phyloP scores from a whole-genome alignment of 2,888 invertebrate genomes.

The Syritta pipiens region DNA sequence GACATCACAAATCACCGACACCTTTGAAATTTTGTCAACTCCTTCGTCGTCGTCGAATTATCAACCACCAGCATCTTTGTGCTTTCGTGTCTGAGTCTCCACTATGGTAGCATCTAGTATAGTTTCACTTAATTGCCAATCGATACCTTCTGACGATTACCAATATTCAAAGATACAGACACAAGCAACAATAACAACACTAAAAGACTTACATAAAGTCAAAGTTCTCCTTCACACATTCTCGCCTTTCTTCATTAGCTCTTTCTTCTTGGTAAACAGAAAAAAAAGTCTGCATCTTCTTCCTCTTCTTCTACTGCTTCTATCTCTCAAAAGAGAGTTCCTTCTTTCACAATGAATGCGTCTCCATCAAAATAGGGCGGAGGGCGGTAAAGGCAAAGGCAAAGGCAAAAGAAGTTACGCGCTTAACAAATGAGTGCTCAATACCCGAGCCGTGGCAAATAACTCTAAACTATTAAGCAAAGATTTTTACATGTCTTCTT shows the following conservation, averaged over 20 bases:
- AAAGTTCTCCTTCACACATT: conserved; percentile 63
- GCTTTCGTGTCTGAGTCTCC: conserved; percentile 41
- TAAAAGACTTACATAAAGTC: conserved; percentile 51
- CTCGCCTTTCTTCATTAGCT: conserved; percentile 37
- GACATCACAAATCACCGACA: background rate
- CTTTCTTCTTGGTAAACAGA: conserved; percentile 18
- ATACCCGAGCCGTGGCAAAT: conserved; percentile 23
- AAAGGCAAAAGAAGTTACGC: conserved; percentile 13
- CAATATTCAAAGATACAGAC: conserved; percentile 24
- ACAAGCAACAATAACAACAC: conserved; percentile 25
- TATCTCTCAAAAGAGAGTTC: conserved; percentile 22
- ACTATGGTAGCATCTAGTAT: conserved; percentile 30
- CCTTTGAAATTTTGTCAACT: background rate
- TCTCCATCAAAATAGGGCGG: conserved; percentile 30
- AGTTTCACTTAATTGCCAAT: conserved; percentile 49
- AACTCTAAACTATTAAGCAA: conserved; percentile 29
- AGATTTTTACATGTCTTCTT: conserved; percentile 35
- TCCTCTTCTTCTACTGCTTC: conserved; percentile 29
- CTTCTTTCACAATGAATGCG: conserved; percentile 19
- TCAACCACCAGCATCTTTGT: conserved; percentile 36
- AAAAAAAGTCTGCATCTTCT: background rate
- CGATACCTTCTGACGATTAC: conserved; percentile 34
- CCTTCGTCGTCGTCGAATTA: background rate
- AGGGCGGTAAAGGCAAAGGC: background rate
- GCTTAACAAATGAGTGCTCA: conserved; percentile 39